Evolutionary conservation across 2,113 vertebrate genomes (phyloP).

Genomic region (Puntigrus tetrazona): DNA sequence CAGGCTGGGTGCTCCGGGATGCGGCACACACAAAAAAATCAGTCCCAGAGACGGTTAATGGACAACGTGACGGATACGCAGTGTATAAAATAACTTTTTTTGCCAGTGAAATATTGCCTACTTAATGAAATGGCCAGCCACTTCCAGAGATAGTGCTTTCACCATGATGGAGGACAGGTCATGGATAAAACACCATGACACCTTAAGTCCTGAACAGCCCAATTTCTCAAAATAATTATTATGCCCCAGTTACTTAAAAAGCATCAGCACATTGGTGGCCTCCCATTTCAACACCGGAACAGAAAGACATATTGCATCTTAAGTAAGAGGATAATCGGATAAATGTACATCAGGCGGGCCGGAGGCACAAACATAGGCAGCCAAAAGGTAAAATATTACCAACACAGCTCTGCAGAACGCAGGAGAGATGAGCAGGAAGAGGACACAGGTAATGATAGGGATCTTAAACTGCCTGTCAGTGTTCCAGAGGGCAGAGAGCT

Average conservation of each 20-base stretch:
- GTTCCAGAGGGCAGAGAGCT: conserved; percentile 9
- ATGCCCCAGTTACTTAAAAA: conserved; percentile 81
- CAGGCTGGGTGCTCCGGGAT: conserved; percentile 62
- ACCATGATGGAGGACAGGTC: conserved; percentile 61
- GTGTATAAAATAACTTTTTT: conserved; percentile 56
- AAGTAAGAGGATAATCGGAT: conserved; percentile 67
- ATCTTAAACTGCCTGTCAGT: neutral
- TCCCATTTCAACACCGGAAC: conserved; percentile 64
- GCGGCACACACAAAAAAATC: conserved; percentile 25
- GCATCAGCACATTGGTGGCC: conserved; percentile 56
- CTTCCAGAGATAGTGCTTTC: conserved; percentile 60
- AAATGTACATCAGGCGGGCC: conserved; percentile 28
- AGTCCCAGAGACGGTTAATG: conserved; percentile 48
- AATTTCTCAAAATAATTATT: conserved; percentile 78
- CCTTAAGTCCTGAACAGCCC: conserved; percentile 63
- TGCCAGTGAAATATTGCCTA: conserved; percentile 49
- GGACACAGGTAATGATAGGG: conserved; percentile 47
- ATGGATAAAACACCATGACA: conserved; percentile 71
- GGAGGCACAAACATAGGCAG: conserved; percentile 41
- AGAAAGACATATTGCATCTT: conserved; percentile 71
- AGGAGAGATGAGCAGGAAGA: conserved; percentile 35
- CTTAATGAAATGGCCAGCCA: conserved; percentile 61
- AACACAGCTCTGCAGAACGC: conserved; percentile 35
- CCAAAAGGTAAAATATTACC: conserved; percentile 44
- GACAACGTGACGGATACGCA: conserved; percentile 56